Percentiles rank a stretch among this genome's conserved stretches.
These are phyloP conservation scores for Drosophila chauvacae DNA, from an alignment of 1,140 invertebrate genomes.

Conservation along the genomic window DNA sequence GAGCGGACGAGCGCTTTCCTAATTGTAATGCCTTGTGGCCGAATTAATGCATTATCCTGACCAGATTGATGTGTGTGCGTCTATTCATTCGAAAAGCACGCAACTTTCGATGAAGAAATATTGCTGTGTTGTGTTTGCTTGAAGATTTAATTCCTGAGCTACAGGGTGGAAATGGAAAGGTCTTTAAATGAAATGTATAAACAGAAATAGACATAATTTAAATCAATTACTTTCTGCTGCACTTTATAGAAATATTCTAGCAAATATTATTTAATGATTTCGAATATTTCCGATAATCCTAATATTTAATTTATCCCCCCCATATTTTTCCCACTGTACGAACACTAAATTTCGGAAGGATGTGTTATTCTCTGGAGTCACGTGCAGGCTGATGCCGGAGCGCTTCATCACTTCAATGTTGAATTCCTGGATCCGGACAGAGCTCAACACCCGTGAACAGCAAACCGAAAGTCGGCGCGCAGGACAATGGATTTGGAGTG, in stretches of 20 bases:
- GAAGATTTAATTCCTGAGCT: no score
- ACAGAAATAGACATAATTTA: no score
- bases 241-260: background rate
- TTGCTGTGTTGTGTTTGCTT: background rate
- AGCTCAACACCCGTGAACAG: conserved; percentile 11
- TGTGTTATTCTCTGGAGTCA: conserved; percentile 20
- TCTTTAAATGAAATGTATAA: no score
- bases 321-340: background rate
- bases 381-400: conserved; percentile 19
- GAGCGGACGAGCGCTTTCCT: conserved; percentile 29
- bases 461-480: conserved; percentile 3
- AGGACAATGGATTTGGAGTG: conserved; percentile 46
- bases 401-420: conserved; percentile 31
- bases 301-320: no score
- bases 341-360: no score
- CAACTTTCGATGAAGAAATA: conserved; percentile 13
- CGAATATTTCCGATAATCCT: no score
- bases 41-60: conserved; percentile 30
- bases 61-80: conserved; percentile 22
- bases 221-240: no score
- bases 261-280: background rate
- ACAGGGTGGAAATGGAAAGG: background rate
- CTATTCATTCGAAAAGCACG: background rate
- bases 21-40: conserved; percentile 41
- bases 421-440: conserved; percentile 23